Conservation (phyloP, 35 echinoderm and acorn worm genomes). For the Strongylocentrotus purpuratus region DNA sequence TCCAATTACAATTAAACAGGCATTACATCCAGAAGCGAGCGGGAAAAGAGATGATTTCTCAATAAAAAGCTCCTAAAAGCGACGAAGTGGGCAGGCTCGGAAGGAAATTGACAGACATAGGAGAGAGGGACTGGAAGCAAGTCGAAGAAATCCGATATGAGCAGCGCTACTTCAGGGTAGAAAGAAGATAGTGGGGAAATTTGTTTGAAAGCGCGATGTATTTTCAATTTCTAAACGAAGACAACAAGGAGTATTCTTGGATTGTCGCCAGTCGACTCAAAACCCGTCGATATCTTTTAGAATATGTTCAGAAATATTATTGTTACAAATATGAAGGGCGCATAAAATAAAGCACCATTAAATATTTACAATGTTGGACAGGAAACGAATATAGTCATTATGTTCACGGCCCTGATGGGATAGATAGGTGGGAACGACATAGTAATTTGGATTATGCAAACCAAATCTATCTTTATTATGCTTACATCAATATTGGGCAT, state of each 20-base stretch:
- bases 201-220: not conserved
- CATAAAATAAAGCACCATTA: not conserved
- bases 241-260: not conserved
- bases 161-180: not conserved
- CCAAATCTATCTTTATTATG: too few relatives aligned
- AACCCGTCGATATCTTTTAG: not conserved
- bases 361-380: not conserved
- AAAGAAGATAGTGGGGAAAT: conserved; percentile 10
- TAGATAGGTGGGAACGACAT: too few relatives aligned
- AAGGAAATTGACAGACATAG: conserved; percentile 39
- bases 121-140: not conserved
- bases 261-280: not conserved
- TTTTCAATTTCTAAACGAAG: not conserved
- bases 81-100: conserved; percentile 20
- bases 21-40: not conserved
- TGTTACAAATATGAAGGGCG: not conserved
- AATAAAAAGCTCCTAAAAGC: conserved; percentile 36
- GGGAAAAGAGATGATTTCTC: conserved; percentile 31
- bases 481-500: not conserved
- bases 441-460: too few relatives aligned
- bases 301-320: not conserved
- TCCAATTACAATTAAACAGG: conserved; percentile 36
- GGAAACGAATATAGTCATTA: not conserved
- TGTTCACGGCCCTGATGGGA: too few relatives aligned
- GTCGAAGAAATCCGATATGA: not conserved